Evolutionary conservation across 1,140 invertebrate species (phyloP).

Genomic region (Rhopalosiphum padi): DNA sequence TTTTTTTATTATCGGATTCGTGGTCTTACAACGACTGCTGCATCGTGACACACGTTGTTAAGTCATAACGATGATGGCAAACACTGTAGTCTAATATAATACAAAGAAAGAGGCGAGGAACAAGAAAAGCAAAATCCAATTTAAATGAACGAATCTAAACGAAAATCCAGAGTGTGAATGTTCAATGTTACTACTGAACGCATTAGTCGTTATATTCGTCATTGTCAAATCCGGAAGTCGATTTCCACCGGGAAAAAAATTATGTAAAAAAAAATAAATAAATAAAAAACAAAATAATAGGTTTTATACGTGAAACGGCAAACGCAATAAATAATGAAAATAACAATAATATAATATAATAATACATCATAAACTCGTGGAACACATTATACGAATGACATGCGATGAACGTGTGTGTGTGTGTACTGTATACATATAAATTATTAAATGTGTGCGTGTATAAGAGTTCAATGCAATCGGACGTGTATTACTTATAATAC

Average conservation of each 20-base stretch:
- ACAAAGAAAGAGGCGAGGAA: background rate
- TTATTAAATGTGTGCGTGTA: background rate
- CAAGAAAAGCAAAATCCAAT: conserved; percentile 48
- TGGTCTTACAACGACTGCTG: background rate
- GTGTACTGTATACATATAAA: background rate
- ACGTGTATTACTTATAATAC: background rate
- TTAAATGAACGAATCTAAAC: conserved; percentile 15
- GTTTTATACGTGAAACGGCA: conserved; percentile 28
- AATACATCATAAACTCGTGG: background rate
- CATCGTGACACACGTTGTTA: conserved; percentile 52
- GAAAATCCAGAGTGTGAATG: conserved; percentile 39
- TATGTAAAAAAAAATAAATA: conserved; percentile 29
- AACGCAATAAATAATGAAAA: conserved; percentile 43
- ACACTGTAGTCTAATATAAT: background rate
- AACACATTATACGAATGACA: conserved; percentile 22
- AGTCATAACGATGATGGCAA: conserved; percentile 42
- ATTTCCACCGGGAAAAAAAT: conserved; percentile 35
- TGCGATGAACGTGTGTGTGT: background rate
- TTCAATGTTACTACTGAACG: background rate
- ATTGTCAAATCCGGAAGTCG: conserved; percentile 55
- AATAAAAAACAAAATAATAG: conserved; percentile 26
- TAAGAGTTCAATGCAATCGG: conserved; percentile 31
- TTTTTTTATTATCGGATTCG: background rate
- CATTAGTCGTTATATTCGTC: conserved; percentile 48
- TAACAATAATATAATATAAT: conserved; percentile 4